phyloP scores from a whole-genome alignment of 2,113 vertebrate genomes.

The Eonycteris spelaea region DNA sequence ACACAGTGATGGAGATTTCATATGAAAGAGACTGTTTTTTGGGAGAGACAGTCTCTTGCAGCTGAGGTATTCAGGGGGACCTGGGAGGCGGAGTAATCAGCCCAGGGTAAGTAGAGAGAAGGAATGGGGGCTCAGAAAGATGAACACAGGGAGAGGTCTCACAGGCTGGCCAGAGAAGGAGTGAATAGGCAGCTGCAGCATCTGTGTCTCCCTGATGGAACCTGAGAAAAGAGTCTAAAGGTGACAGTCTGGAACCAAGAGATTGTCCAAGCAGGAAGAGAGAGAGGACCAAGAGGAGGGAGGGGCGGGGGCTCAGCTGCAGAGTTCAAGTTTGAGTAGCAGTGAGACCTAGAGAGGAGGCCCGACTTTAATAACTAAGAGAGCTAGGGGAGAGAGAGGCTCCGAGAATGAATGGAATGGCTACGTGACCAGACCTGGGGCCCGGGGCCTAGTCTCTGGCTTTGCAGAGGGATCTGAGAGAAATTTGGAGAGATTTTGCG shows the following conservation, averaged over 20 bases:
- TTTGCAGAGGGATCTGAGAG: neutral
- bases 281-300: neutral
- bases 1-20: accelerated
- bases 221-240: neutral
- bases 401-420: accelerated
- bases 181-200: accelerated
- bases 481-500: neutral
- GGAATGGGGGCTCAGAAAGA: neutral
- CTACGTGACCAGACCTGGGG: accelerated
- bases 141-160: neutral
- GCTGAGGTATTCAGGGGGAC: neutral
- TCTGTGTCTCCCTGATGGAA: neutral
- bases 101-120: neutral
- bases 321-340: neutral
- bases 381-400: neutral
- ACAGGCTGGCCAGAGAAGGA: neutral
- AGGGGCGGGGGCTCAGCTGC: accelerated
- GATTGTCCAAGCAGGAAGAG: neutral
- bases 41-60: neutral
- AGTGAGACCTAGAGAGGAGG: neutral
- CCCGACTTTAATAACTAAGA: neutral
- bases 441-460: neutral
- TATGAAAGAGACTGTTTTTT: neutral
- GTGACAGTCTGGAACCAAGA: neutral
- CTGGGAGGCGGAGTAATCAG: accelerated